A percentile compares a stretch with the other conserved stretches of the same genome.
phyloP scores from a whole-genome alignment of 2,888 invertebrate species.

The Barypeithes pellucidus region DNA sequence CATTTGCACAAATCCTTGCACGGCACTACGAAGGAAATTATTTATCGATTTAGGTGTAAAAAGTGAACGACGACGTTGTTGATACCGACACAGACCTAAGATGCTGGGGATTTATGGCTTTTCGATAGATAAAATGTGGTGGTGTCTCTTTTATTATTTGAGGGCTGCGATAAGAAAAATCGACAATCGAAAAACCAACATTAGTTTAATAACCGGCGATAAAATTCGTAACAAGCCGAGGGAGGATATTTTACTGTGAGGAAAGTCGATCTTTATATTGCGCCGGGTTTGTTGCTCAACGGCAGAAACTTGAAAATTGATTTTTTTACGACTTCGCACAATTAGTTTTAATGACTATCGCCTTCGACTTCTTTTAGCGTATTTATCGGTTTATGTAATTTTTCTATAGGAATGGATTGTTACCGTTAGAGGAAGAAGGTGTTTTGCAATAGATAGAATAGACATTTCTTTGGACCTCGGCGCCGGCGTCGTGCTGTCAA shows the following conservation, averaged over 20 bases:
- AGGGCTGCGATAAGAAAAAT: conserved; percentile 25
- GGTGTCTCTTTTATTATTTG: conserved; percentile 24
- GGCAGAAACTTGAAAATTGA: conserved; percentile 16
- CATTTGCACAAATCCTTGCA: conserved; percentile 21
- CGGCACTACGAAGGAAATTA: conserved; percentile 33
- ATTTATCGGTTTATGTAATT: not conserved
- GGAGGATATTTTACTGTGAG: conserved; percentile 14
- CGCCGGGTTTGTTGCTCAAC: conserved; percentile 3
- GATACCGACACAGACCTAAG: conserved; percentile 28
- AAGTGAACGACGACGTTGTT: conserved; percentile 29
- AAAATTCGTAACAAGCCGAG: conserved; percentile 29
- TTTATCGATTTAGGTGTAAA: conserved; percentile 43
- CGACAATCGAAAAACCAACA: conserved; percentile 31
- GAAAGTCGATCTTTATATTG: conserved; percentile 26
- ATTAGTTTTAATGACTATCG: conserved; percentile 1
- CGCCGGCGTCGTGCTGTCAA: too few relatives aligned
- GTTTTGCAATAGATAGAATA: too few relatives aligned
- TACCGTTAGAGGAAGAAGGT: not conserved
- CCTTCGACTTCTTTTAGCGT: too few relatives aligned
- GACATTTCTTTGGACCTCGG: too few relatives aligned
- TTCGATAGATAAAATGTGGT: conserved; percentile 37
- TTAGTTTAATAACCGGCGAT: conserved; percentile 32
- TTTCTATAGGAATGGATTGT: not conserved
- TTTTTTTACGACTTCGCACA: conserved; percentile 2
- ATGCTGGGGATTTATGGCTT: conserved; percentile 23